phyloP scores from a whole-genome alignment of 35 echinoderm and acorn worm species.

The Diadema setosum region DNA sequence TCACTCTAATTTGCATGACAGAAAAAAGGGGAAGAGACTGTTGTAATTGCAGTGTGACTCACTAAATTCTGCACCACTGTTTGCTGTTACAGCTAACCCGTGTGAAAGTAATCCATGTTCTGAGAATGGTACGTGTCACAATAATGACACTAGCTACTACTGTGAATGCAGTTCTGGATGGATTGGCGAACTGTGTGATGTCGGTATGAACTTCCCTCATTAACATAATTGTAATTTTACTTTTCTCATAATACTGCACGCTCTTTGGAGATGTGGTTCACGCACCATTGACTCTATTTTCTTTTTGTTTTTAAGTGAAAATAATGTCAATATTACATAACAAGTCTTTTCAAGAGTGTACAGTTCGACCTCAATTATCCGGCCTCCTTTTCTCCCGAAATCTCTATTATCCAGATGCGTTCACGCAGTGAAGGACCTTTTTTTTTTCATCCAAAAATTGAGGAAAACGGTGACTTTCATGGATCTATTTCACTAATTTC shows the following conservation, averaged over 20 bases:
- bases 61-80: not conserved
- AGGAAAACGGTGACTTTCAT: too few species aligned
- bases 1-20: not conserved
- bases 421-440: too few species aligned
- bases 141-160: slow-evolving; percentile 63
- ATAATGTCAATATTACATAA: not conserved
- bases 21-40: not conserved
- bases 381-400: too few species aligned
- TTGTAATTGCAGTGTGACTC: not conserved
- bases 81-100: slow-evolving; percentile 52
- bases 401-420: too few species aligned
- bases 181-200: slow-evolving; percentile 51
- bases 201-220: slow-evolving; percentile 39
- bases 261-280: not conserved
- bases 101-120: slow-evolving; percentile 78
- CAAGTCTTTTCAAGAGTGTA: not conserved
- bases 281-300: not conserved
- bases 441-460: too few species aligned
- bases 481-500: too few species aligned
- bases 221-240: not conserved
- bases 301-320: not conserved
- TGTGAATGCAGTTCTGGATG: slow-evolving; percentile 58
- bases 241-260: not conserved
- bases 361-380: not conserved
- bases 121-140: slow-evolving; percentile 60